phyloP scores from a whole-genome alignment of 2,797 vertebrate genomes.

The Luscinia megarhynchos region DNA sequence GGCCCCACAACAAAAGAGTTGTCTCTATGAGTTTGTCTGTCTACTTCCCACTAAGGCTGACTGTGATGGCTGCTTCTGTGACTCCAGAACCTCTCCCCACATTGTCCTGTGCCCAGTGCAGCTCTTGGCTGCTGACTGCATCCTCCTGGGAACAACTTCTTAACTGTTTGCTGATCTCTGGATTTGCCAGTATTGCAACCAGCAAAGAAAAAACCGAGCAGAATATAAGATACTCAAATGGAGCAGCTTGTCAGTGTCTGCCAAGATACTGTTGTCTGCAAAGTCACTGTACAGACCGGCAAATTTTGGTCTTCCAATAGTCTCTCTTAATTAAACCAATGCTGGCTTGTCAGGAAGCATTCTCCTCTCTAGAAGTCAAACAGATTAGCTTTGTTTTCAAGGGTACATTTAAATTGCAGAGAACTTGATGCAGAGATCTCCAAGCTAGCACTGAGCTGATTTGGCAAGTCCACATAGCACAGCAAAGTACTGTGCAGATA shows the following conservation, averaged over 20 bases:
- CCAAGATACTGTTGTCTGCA: background rate
- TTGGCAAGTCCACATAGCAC: background rate
- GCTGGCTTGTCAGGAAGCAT: background rate
- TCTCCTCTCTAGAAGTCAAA: slow-evolving; percentile 4
- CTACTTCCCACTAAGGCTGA: background rate
- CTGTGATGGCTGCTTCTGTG: background rate
- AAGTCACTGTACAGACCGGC: background rate
- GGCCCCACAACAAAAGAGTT: background rate
- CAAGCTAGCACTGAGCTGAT: background rate
- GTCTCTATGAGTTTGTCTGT: background rate
- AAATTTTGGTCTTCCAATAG: background rate
- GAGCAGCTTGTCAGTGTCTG: background rate
- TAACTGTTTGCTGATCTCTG: background rate
- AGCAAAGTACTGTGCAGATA: background rate
- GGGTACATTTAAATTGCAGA: background rate
- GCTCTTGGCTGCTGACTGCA: background rate
- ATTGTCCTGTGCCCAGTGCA: background rate
- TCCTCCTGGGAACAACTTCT: background rate
- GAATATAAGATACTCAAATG: background rate
- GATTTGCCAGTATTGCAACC: background rate
- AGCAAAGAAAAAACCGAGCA: background rate
- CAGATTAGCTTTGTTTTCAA: background rate
- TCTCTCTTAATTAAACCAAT: background rate
- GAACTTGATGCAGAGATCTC: background rate
- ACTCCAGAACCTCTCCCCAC: background rate